Conservation (phyloP, 1,140 invertebrate species). For the Meloidogyne chitwoodi region DNA sequence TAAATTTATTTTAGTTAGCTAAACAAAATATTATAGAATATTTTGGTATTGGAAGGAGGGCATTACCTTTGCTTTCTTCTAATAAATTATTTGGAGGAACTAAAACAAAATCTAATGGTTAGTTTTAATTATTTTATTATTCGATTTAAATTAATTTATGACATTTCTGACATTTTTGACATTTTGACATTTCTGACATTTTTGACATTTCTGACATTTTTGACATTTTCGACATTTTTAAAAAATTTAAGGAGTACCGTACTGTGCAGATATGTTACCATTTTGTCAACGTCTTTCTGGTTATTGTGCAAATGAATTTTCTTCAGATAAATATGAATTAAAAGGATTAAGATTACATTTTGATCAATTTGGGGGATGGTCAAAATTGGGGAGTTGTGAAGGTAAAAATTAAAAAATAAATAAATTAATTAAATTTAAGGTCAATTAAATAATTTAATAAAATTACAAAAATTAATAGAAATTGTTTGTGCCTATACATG, state of each 20-base stretch:
- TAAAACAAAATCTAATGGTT: neutral
- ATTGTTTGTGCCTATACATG: slow-evolving; percentile 29
- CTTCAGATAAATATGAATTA: slow-evolving; percentile 15
- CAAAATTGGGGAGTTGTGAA: slow-evolving; percentile 19
- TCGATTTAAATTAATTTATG: too few species aligned
- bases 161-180: too few species aligned
- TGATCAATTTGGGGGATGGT: slow-evolving; percentile 15
- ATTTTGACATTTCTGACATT: too few species aligned
- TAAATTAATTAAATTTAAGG: slow-evolving; percentile 6
- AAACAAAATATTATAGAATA: slow-evolving; percentile 27
- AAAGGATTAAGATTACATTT: slow-evolving; percentile 22
- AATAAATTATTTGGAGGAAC: neutral
- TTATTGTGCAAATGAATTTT: slow-evolving; percentile 32
- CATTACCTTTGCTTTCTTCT: neutral
- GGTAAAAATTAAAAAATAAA: slow-evolving; percentile 5
- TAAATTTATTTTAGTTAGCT: slow-evolving; percentile 22
- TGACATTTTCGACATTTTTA: neutral
- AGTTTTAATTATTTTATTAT: too few species aligned
- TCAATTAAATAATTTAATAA: slow-evolving; percentile 24
- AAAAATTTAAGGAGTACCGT: neutral
- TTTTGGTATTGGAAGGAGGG: slow-evolving; percentile 20
- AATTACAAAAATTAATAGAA: slow-evolving; percentile 34
- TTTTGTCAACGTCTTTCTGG: slow-evolving; percentile 30
- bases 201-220: too few species aligned
- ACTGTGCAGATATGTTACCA: slow-evolving; percentile 26